Evolutionary conservation across 1,140 invertebrate species (phyloP).

Genomic region (Asobara japonica): DNA sequence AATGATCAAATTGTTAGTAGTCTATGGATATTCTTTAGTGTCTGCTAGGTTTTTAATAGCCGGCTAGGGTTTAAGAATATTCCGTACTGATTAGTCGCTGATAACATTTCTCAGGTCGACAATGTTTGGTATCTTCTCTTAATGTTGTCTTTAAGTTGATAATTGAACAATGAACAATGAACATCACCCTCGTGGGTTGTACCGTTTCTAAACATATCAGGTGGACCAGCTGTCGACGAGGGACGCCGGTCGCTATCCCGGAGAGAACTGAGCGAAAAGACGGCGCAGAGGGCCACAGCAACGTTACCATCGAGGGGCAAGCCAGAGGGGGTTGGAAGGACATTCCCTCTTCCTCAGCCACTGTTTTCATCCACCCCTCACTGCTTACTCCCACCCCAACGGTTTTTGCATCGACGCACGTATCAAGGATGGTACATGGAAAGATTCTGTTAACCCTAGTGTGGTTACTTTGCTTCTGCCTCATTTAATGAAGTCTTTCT

Average conservation of each 20-base stretch:
- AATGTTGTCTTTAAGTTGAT: background rate
- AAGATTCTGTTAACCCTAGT: conserved; percentile 14
- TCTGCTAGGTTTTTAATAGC: too few relatives aligned
- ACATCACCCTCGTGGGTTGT: conserved; percentile 23
- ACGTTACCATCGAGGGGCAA: conserved; percentile 24
- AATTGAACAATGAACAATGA: background rate
- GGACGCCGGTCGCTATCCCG: conserved; percentile 51
- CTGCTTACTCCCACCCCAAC: background rate
- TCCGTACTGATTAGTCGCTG: too few relatives aligned
- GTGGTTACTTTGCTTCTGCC: too few relatives aligned
- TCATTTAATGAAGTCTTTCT: too few relatives aligned
- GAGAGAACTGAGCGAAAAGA: conserved; percentile 54
- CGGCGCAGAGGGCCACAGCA: conserved; percentile 42
- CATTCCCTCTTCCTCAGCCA: conserved; percentile 12
- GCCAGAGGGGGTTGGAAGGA: conserved; percentile 25
- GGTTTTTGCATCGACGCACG: conserved; percentile 39
- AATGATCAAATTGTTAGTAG: too few relatives aligned
- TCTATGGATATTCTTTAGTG: too few relatives aligned
- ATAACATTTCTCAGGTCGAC: too few relatives aligned
- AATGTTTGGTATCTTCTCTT: too few relatives aligned
- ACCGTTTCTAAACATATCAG: background rate
- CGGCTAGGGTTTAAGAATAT: too few relatives aligned
- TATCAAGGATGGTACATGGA: conserved; percentile 48
- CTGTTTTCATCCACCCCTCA: background rate
- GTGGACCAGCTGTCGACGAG: conserved; percentile 2